Evolutionary conservation across 2,113 vertebrate genomes (phyloP), one percentile per base, ranked within the genome.

Genomic region (Centrocercus urophasianus): DNA sequence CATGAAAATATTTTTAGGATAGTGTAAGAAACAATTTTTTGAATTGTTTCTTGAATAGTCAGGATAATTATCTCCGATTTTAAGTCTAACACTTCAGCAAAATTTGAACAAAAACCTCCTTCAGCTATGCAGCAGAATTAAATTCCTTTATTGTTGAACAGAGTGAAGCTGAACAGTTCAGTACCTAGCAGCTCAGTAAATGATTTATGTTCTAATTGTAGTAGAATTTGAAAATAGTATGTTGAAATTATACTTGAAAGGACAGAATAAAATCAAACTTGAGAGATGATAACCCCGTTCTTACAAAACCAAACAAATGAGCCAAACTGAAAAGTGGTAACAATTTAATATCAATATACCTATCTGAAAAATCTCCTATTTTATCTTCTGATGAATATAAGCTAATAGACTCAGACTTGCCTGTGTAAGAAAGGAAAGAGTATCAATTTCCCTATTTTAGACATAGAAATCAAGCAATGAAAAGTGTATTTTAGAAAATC

Each of bases 361-460:
- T 13, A 8, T 2, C 17, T 15, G 2, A 10, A 45, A 45, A 16
- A 8, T 0, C 6, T 16, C 45, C 0, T 30, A 4, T 67, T 40
- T 2, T 0, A 0, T 2, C 2, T 73, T 36, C 6, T 12, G 5
- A 1, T 40, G 61, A 34, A 19, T 30, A 50, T 10, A 3, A 45
- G 2, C 8, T 52, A 61, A n/a, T 5, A 65, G 8, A 56, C 1
- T 54, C 36, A 21, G 22, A 7, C 6, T 1, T 43, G 1, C 0
- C 48, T 21, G 8, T 8, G 2, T 10, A 25, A 50, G 64, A 42
- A 28, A 25, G 4, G 0, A 28, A 28, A 36, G 8, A 28, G 4
- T 36, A 28, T 61, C 14, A 48, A 14, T 56, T 1, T 32, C 36
- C 18, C 3, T 3, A 13, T 20, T 38, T 57, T 38, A 40, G 13